phyloP scores from a whole-genome alignment of 2,797 vertebrate genomes.

The Micromesistius poutassou region DNA sequence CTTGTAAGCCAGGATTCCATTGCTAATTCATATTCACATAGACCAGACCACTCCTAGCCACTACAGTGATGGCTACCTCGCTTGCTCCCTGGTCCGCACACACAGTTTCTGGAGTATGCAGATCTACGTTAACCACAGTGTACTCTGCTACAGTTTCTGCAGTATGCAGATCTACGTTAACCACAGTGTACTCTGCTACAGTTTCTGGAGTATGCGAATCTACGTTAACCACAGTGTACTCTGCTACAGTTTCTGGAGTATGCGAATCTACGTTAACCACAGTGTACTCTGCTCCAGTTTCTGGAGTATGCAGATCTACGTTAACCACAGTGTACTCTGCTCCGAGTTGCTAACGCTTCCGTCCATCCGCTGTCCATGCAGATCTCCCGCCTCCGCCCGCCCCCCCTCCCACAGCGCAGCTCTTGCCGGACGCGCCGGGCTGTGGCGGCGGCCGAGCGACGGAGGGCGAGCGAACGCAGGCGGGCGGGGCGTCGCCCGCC shows the following conservation, averaged over 20 bases:
- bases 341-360: not conserved
- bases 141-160: no score
- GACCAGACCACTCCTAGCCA: no score
- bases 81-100: not conserved
- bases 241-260: not conserved
- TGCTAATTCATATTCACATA: not conserved
- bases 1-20: not conserved
- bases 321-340: slow-evolving; percentile 27
- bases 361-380: slow-evolving; percentile 38
- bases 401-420: slow-evolving; percentile 75
- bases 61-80: not conserved
- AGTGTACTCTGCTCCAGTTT: no score
- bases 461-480: slow-evolving; percentile 64
- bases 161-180: no score
- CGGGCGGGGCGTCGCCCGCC: slow-evolving; percentile 36
- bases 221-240: slow-evolving; percentile 28
- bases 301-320: no score
- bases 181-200: no score
- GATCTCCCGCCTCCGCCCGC: slow-evolving; percentile 85
- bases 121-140: no score
- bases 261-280: no score
- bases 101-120: not conserved
- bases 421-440: slow-evolving; percentile 62
- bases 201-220: no score
- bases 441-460: slow-evolving; percentile 56